Conservation (phyloP, 2,797 vertebrate genomes). For the Emys orbicularis region DNA sequence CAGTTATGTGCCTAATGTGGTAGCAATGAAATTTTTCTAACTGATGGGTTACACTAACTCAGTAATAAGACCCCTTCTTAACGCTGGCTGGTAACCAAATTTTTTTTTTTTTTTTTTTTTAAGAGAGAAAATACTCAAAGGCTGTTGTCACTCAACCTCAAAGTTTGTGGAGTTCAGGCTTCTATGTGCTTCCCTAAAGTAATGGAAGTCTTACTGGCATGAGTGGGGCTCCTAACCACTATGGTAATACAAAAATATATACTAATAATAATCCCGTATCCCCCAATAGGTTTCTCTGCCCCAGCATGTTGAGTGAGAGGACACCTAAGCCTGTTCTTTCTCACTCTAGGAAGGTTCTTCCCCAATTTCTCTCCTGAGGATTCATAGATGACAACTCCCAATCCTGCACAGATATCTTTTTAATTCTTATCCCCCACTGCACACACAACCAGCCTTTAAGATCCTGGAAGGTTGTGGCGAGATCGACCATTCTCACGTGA, state of each 20-base stretch:
- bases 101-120: not conserved
- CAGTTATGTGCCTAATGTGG: too few species aligned
- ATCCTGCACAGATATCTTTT: too few species aligned
- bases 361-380: not conserved
- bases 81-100: too few species aligned
- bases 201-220: not conserved
- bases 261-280: not conserved
- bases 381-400: not conserved
- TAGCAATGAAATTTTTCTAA: too few species aligned
- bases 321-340: not conserved
- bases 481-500: not conserved
- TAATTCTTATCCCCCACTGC: not conserved
- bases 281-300: not conserved
- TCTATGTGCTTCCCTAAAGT: not conserved
- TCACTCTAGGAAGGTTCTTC: not conserved
- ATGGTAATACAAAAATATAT: not conserved
- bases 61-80: too few species aligned
- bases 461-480: not conserved
- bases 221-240: not conserved
- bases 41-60: too few species aligned
- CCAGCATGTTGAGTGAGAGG: not conserved
- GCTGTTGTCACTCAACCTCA: not conserved
- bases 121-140: not conserved
- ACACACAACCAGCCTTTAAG: not conserved
- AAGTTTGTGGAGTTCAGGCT: not conserved